These are phyloP conservation scores for Siniperca undulata DNA, from an alignment of 2,797 vertebrate species.

Conservation along the genomic window DNA sequence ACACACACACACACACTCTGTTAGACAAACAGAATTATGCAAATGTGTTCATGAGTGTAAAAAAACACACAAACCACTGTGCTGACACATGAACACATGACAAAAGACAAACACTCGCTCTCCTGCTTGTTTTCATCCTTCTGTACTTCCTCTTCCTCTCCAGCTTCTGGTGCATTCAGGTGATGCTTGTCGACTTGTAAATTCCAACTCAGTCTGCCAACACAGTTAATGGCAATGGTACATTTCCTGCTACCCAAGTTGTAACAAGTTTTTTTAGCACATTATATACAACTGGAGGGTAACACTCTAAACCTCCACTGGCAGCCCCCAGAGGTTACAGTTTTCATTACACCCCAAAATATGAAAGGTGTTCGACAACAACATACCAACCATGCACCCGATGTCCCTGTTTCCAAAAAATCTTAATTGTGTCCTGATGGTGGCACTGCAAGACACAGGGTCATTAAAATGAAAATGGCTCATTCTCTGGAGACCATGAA, in stretches of 20 bases:
- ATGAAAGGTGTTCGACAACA: background rate
- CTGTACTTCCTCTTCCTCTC: background rate
- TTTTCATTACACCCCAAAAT: background rate
- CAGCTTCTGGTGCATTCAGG: constrained; percentile 18
- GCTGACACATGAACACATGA: constrained; percentile 32
- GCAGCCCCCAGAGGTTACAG: background rate
- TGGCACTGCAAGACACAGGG: too few relatives aligned
- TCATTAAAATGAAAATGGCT: background rate
- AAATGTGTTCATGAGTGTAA: constrained; percentile 6
- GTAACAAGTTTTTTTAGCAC: background rate
- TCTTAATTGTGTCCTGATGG: too few relatives aligned
- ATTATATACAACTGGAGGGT: background rate
- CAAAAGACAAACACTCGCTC: background rate
- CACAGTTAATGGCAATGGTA: background rate
- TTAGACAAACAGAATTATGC: background rate
- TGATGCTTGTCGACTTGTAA: background rate
- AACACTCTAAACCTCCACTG: background rate
- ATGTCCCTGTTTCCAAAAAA: background rate
- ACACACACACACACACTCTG: constrained; percentile 23
- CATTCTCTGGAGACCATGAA: too few relatives aligned
- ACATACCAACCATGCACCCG: background rate
- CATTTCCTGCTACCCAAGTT: background rate
- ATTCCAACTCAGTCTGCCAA: background rate
- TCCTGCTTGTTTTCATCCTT: background rate
- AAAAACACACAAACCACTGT: background rate